These are phyloP conservation scores for Lypha dubia DNA, from an alignment of 2,888 invertebrate species.

Conservation along the genomic window DNA sequence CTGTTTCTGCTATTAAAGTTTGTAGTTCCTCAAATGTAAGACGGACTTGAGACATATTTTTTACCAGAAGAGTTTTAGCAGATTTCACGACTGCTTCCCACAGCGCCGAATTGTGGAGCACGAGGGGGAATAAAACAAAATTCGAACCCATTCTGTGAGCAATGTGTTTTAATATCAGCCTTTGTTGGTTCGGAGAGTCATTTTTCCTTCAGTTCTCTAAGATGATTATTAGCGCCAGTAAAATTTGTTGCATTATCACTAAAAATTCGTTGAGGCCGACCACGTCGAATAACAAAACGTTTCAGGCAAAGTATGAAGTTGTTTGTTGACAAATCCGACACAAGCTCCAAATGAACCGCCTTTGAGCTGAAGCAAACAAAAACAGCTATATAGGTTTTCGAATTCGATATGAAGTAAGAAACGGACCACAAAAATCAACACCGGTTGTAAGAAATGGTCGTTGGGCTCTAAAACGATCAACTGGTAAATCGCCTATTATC, in stretches of 20 bases:
- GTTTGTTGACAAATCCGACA: background rate
- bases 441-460: background rate
- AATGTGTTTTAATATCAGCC: background rate
- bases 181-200: too few species aligned
- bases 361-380: background rate
- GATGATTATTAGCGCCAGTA: too few species aligned
- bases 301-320: background rate
- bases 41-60: background rate
- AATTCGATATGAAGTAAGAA: background rate
- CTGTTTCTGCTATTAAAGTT: background rate
- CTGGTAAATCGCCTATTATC: background rate
- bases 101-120: slow-evolving; percentile 22
- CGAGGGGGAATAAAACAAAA: slow-evolving; percentile 40
- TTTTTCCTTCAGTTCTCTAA: background rate
- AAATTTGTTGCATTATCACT: background rate
- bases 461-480: background rate
- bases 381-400: background rate
- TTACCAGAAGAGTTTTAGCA: slow-evolving; percentile 13
- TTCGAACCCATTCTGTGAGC: background rate
- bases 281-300: background rate
- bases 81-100: slow-evolving; percentile 35
- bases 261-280: background rate
- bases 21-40: background rate
- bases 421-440: background rate
- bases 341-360: background rate